phyloP scores from a whole-genome alignment of 2,888 invertebrate genomes.

The Elysia crispata region DNA sequence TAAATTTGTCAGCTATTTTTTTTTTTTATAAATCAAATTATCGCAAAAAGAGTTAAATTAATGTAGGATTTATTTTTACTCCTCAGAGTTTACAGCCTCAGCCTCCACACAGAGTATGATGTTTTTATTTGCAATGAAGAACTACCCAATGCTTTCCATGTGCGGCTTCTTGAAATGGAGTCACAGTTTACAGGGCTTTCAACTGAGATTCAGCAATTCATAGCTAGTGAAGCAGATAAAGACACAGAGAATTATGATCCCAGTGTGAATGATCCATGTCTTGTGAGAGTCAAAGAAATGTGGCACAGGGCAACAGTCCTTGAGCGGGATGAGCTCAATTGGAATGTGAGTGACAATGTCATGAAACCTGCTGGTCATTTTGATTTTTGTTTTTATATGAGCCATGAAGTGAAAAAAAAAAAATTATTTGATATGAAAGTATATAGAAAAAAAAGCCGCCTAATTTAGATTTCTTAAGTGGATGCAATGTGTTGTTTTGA shows the following conservation, averaged over 20 bases:
- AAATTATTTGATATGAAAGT: too few relatives aligned
- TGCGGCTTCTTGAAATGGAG: slow-evolving; percentile 21
- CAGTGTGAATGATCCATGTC: slow-evolving; percentile 32
- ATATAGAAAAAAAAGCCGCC: too few relatives aligned
- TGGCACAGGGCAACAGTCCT: slow-evolving; percentile 48
- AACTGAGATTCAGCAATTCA: slow-evolving; percentile 43
- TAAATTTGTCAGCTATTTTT: slow-evolving; percentile 7
- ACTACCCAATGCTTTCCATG: slow-evolving; percentile 46
- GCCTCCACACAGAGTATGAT: slow-evolving; percentile 45
- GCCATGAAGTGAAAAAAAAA: too few relatives aligned
- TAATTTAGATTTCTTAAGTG: too few relatives aligned
- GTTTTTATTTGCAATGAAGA: slow-evolving; percentile 45
- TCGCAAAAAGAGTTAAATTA: not conserved
- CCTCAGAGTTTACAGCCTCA: slow-evolving; percentile 21
- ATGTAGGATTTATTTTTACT: not conserved
- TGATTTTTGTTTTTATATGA: too few relatives aligned
- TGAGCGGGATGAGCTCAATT: not conserved
- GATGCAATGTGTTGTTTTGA: too few relatives aligned
- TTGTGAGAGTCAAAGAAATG: slow-evolving; percentile 39
- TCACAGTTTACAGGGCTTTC: slow-evolving; percentile 35
- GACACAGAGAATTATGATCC: not conserved
- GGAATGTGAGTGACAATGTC: slow-evolving; percentile 33
- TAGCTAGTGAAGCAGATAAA: slow-evolving; percentile 2
- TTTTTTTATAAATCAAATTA: not conserved
- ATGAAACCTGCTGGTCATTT: not conserved